Evolutionary conservation across 2,888 invertebrate genomes (phyloP), one percentile per base, ranked within the genome.

Genomic region (Diadegma fenestrale): DNA sequence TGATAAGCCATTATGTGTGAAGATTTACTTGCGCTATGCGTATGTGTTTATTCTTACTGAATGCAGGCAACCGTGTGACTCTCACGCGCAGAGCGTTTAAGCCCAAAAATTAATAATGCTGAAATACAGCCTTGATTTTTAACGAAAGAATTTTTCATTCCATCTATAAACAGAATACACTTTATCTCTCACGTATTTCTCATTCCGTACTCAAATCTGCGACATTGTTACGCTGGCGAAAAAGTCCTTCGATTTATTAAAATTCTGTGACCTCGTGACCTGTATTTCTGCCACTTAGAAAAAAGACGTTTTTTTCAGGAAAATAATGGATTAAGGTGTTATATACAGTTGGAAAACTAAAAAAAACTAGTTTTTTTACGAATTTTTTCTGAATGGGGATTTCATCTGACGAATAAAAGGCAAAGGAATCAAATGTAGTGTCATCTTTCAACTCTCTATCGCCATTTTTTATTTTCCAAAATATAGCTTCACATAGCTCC

Each of bases 41-140:
- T 4, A 33, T 8, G 43, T 26, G 58, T 69, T 58, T 14, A 58
- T 69, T 43, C 51, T 17, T 72, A 26, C 22, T 84, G 77, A 48
- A 81, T 81, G 78, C 84, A 78, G 77, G 48, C 73, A 81, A 81
- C 77, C 84, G 84, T 81, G 84, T 45, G 84, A 81, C 22, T 78
- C 43, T 45, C 45, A 37, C 41, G 43, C 10, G 43, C 10, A 10
- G 26, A 51, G 79, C 37, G 22, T 83, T 69, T 43, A 43, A 51
- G 66, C 30, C 78, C 51, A 69, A 83, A 84, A 76, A 76, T 45
- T 41, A 58, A 78, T 78, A 17, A 69, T 69, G 78, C 37, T 66
- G 37, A 41, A n/a, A 5, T 33, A 7, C 41, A 78, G 54, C 84
- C 84, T 81, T 84, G 78, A 81, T 78, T 81, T 78, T 81, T 61